Percentiles rank a stretch among this genome's conserved stretches.
These are phyloP conservation scores for Heterocephalus glaber DNA, from an alignment of 2,113 vertebrate species.

Conservation along the genomic window DNA sequence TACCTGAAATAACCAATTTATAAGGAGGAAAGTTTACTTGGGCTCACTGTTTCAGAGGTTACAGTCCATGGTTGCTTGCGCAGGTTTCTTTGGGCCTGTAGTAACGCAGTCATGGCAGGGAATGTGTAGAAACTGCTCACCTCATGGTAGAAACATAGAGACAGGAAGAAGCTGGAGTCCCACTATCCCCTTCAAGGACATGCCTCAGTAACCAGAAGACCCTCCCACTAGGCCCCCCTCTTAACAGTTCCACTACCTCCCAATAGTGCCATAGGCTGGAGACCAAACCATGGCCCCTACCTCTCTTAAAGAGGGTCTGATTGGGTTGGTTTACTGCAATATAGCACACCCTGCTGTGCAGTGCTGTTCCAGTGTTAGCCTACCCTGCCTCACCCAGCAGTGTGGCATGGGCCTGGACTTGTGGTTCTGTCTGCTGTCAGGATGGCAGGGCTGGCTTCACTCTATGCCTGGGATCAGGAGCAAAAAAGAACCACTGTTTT, in stretches of 20 bases:
- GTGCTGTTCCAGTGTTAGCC: neutral
- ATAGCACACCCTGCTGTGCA: fast-evolving
- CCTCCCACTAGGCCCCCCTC: neutral
- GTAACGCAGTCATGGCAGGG: neutral
- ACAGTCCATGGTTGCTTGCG: neutral
- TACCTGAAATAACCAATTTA: neutral
- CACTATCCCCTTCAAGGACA: neutral
- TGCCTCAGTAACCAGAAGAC: neutral
- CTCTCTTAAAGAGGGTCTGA: neutral
- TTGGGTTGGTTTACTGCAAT: neutral
- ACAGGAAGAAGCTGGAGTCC: neutral
- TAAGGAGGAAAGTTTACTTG: neutral
- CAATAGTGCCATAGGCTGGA: neutral
- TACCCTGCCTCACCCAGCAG: neutral
- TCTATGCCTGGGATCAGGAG: neutral
- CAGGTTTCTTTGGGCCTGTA: neutral
- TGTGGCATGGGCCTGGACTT: neutral
- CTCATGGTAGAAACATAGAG: neutral
- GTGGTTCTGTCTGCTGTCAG: neutral
- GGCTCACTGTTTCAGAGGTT: neutral
- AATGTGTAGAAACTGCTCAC: neutral
- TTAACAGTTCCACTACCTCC: neutral
- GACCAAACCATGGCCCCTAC: neutral
- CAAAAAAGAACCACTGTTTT: neutral
- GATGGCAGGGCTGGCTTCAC: neutral